These are phyloP conservation scores for Rhinolophus ferrumequinum DNA, from an alignment of 2,113 vertebrate species.

Conservation along the genomic window DNA sequence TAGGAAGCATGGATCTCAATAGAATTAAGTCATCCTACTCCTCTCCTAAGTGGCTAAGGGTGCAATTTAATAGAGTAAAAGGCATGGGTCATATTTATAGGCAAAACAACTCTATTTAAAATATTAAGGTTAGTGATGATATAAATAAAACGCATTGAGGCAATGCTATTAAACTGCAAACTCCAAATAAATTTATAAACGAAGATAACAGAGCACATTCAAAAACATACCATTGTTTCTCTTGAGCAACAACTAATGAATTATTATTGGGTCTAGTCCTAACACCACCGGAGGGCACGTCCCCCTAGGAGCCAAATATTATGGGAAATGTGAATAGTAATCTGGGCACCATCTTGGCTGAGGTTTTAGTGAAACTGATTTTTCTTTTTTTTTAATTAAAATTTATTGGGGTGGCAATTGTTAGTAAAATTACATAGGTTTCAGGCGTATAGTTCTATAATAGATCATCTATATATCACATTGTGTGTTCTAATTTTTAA, in stretches of 20 bases:
- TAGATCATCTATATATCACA: too few relatives aligned
- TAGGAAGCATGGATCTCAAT: background rate
- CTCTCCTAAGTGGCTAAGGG: background rate
- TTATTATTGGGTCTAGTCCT: background rate
- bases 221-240: background rate
- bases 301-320: background rate
- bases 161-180: background rate
- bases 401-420: too few relatives aligned
- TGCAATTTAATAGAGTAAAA: background rate
- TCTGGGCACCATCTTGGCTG: background rate
- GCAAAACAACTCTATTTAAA: background rate
- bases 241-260: background rate
- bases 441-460: too few relatives aligned
- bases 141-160: background rate
- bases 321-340: background rate
- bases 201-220: background rate
- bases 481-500: background rate
- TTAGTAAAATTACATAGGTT: too few relatives aligned
- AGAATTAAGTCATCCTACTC: background rate
- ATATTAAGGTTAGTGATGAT: background rate
- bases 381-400: too few relatives aligned
- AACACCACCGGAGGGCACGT: background rate
- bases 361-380: background rate
- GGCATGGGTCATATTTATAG: background rate
- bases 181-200: background rate